Conservation (phyloP, 2,888 invertebrate genomes). For the Labia minor region DNA sequence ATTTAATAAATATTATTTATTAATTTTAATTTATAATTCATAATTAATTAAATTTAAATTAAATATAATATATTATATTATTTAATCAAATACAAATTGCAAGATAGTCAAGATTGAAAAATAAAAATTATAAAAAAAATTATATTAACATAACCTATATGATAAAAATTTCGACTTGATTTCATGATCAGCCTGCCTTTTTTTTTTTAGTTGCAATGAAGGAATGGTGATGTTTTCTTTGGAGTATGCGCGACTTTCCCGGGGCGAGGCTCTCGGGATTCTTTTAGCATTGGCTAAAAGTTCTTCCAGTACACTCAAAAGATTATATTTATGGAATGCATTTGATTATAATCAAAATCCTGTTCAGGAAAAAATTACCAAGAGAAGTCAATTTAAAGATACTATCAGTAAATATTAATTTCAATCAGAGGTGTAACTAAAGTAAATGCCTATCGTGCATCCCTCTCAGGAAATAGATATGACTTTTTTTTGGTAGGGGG, state of each 20-base stretch:
- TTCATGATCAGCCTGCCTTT: no score
- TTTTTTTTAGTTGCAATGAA: slow-evolving; percentile 14
- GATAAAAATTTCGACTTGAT: no score
- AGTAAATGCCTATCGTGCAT: no score
- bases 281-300: slow-evolving; percentile 14
- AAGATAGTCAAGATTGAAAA: no score
- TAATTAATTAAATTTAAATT: no score
- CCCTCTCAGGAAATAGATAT: neutral
- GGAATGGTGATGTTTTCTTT: slow-evolving; percentile 15
- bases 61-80: no score
- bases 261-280: slow-evolving; percentile 15
- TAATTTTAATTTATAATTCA: no score
- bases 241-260: slow-evolving; percentile 17
- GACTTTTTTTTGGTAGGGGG: no score
- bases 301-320: slow-evolving; percentile 9
- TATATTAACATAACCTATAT: no score
- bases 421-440: slow-evolving; percentile 17
- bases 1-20: no score
- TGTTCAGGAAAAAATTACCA: slow-evolving; percentile 15
- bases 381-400: neutral
- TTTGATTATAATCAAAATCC: slow-evolving; percentile 20
- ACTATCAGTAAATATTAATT: neutral
- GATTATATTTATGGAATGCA: slow-evolving; percentile 18
- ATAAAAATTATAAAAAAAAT: no score
- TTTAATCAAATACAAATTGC: no score